A percentile compares a stretch with the other conserved stretches of the same genome.
Conservation (phyloP, 2,888 invertebrate genomes). For the Plebejus melissa region DNA sequence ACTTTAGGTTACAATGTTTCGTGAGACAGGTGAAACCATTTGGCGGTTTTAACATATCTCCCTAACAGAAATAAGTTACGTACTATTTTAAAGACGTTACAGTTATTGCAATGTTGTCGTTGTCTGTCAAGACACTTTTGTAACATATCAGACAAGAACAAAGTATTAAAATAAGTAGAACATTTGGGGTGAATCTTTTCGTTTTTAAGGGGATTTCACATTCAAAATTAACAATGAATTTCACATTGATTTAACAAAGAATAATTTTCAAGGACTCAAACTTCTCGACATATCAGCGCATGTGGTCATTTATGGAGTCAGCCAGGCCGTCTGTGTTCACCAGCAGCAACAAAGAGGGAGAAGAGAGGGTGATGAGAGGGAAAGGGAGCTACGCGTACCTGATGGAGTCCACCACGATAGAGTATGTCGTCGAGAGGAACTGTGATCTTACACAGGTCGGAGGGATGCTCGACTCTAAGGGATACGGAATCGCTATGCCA, state of each 20-base stretch:
- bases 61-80: too few species aligned
- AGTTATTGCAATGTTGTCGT: too few species aligned
- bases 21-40: too few species aligned
- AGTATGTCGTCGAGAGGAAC: slow-evolving; percentile 93
- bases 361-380: slow-evolving; percentile 90
- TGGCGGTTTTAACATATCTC: too few species aligned
- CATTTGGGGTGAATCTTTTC: too few species aligned
- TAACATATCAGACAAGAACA: too few species aligned
- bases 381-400: slow-evolving; percentile 96
- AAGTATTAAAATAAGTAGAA: too few species aligned
- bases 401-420: slow-evolving; percentile 98
- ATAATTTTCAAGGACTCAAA: slow-evolving; percentile 86
- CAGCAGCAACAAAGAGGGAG: slow-evolving; percentile 91
- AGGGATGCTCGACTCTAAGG: slow-evolving; percentile 94
- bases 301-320: slow-evolving; percentile 97
- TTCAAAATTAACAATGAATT: not conserved
- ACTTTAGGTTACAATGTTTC: too few species aligned
- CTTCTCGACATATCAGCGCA: slow-evolving; percentile 94
- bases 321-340: slow-evolving; percentile 93
- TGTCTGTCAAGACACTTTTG: too few species aligned
- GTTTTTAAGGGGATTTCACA: too few species aligned
- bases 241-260: not conserved
- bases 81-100: too few species aligned
- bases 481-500: slow-evolving; percentile 96
- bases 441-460: slow-evolving; percentile 96